Evolutionary conservation across 2,113 vertebrate species (phyloP), one percentile per base, ranked within the genome.

Genomic region (Sphyrna mokarran): DNA sequence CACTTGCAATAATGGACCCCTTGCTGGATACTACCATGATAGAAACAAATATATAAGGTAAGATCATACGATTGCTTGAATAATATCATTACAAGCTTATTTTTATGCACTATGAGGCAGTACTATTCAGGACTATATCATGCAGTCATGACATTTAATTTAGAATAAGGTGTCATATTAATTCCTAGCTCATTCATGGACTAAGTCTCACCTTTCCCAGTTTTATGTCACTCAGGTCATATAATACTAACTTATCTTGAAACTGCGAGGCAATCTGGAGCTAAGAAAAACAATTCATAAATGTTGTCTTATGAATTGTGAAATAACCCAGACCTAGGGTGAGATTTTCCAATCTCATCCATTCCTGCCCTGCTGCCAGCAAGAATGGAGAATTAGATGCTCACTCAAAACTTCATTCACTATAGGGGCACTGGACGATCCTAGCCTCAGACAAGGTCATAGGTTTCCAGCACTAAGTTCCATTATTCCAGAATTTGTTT

Each of bases 181-280:
- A 86, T 86, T 43, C 48, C 66, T 48, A 16, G 6, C 4, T 22
- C 83, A 40, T 72, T 0, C 78, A n/a, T 83, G 43, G 83, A 8
- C 48, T 86, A 48, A 7, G 22, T 48, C 83, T 43, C 16, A 86
- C 40, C 20, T 86, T 86, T 37, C 48, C 4, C 6, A 66, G 26
- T 91, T 91, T 91, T 91, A 91, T 33, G 89, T 91, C 63, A 13
- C 58, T 91, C 16, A 66, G 86, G 48, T 90, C 86, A 90, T 58
- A 33, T 58, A 7, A 22, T n/a, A n/a, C 16, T 63, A 66, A 33
- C 26, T 63, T 63, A n/a, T 33, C 13, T 16, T 14, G 58, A 29
- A n/a, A n/a, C 58, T 2, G 4, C 26, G 14, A 61, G 29, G 23
- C 18, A n/a, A 26, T 91, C 29, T 63, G 89, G 23, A 58, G 89